Evolutionary conservation across 2,888 invertebrate genomes (phyloP).

Genomic region (Arctia plantaginis): DNA sequence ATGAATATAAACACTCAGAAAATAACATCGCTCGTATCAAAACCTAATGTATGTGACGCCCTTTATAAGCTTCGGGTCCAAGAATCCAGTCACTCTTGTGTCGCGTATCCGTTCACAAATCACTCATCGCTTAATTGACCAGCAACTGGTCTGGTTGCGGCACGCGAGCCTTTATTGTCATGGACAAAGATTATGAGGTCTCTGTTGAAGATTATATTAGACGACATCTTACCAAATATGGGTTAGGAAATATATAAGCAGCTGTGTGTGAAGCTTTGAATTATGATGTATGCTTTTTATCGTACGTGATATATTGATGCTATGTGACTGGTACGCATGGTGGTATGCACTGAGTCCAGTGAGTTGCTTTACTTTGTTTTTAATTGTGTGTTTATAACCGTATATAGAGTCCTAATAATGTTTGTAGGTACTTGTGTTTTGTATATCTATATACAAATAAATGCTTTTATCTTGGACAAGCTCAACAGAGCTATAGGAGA

Average conservation of each 20-base stretch:
- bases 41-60: background rate
- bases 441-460: background rate
- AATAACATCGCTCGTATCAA: background rate
- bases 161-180: conserved; percentile 45
- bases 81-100: conserved; percentile 50
- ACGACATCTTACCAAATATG: background rate
- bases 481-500: background rate
- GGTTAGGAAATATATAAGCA: background rate
- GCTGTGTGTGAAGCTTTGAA: background rate
- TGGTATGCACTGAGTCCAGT: too few relatives aligned
- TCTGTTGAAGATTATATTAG: conserved; percentile 41
- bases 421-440: background rate
- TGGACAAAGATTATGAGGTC: conserved; percentile 31
- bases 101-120: conserved; percentile 62
- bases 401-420: background rate
- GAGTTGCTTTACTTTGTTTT: background rate
- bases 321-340: background rate
- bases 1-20: too few relatives aligned
- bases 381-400: background rate
- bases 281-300: background rate
- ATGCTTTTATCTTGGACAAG: background rate
- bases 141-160: conserved; percentile 30
- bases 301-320: background rate
- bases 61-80: conserved; percentile 46
- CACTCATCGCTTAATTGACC: conserved; percentile 54